These are phyloP conservation scores for Micromesistius poutassou DNA, from an alignment of 2,797 vertebrate species.

Conservation along the genomic window DNA sequence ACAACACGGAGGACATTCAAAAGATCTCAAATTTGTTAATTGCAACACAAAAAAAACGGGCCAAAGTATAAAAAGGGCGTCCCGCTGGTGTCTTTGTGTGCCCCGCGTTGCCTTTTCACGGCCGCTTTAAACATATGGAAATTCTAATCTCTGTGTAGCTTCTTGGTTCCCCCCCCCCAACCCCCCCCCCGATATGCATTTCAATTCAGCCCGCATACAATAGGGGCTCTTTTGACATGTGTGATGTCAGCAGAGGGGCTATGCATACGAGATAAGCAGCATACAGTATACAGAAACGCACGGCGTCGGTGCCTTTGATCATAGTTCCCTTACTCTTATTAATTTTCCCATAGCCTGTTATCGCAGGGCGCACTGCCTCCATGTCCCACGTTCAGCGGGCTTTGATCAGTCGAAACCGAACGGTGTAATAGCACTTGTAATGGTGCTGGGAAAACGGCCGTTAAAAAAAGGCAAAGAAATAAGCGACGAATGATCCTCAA, in stretches of 20 bases:
- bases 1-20: neutral
- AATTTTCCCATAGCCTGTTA: slow-evolving; percentile 33
- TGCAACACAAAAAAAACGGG: slow-evolving; percentile 28
- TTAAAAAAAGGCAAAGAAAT: slow-evolving; percentile 8
- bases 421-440: slow-evolving; percentile 30
- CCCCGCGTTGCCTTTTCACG: slow-evolving; percentile 50
- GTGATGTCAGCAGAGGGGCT: slow-evolving; percentile 38
- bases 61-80: slow-evolving; percentile 44
- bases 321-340: slow-evolving; percentile 20
- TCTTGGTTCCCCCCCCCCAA: slow-evolving; percentile 33
- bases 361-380: slow-evolving; percentile 37
- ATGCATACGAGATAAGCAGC: slow-evolving; percentile 21
- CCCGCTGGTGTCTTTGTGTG: slow-evolving; percentile 57
- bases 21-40: neutral
- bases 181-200: slow-evolving; percentile 34
- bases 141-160: slow-evolving; percentile 42
- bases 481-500: slow-evolving; percentile 15
- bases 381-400: slow-evolving; percentile 38
- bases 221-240: slow-evolving; percentile 42
- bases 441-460: slow-evolving; percentile 28
- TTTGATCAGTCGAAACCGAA: slow-evolving; percentile 40
- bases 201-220: slow-evolving; percentile 40
- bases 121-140: slow-evolving; percentile 42
- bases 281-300: slow-evolving; percentile 11
- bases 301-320: slow-evolving; percentile 45